Base-by-base conservation (phyloP, 2,888 invertebrate species). In the Caenorhabditis panamensis region DNA sequence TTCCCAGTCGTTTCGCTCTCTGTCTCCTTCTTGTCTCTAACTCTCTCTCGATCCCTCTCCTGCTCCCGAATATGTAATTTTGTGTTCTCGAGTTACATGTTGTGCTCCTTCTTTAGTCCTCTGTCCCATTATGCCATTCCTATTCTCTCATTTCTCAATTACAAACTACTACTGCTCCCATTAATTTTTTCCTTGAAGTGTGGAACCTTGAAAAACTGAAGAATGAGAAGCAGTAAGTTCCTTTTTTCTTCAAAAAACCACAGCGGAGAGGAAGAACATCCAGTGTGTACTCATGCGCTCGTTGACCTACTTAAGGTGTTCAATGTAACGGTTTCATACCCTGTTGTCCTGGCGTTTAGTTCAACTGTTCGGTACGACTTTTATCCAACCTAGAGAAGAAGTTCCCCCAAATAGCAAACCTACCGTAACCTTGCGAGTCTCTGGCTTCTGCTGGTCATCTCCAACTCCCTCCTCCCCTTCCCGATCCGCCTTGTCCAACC, bases 81-180 rank as follows among this genome's bases (percentile, higher is more conserved):
- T 36, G 44, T 62, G 58, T 66, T 63, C 71, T 71, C 66, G 62
- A 69, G 69, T 71, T 71, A 59, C 64, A 66, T 66, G 56, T 61
- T 54, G 56, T 64, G 51, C 67, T 20, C 28, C n/a, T n/a, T n/a
- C 41, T 26, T 24, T 73, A 53, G 61, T 66, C 56, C 67, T 73
- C 67, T 59, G 56, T 71, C 59, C 36, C 67, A 56, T 67, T 67
- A 51, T 67, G 20, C 44, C 24, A 58, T 59, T 51, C 51, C n/a
- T n/a, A n/a, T n/a, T n/a, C n/a, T n/a, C 62, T 47, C 16, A 61
- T 53, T 18, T 47, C 72, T 73, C 58, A 47, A 58, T 63, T 61
- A n/a, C 58, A 28, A 24, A 63, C 53, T 47, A 24, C 51, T 54
- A n/a, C n/a, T n/a, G n/a, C n/a, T n/a, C n/a, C n/a, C n/a, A 36